Conservation (phyloP, 2,888 invertebrate species). For the Dascillus cervinus region DNA sequence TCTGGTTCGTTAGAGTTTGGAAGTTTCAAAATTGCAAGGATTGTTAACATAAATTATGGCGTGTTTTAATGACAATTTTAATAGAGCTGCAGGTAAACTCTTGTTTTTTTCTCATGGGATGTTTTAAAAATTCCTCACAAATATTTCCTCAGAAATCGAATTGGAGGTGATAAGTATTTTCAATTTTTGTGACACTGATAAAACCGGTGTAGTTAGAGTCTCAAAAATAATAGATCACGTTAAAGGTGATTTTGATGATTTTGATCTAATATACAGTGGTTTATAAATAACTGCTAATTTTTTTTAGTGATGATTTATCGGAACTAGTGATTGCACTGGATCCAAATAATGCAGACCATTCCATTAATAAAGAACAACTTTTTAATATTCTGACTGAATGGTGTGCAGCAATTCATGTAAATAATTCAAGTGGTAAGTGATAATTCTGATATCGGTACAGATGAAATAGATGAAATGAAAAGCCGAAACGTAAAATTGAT, state of each 20-base stretch:
- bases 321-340: slow-evolving; percentile 25
- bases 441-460: too few species aligned
- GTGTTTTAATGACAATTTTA: too few species aligned
- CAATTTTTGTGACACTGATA: slow-evolving; percentile 26
- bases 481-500: slow-evolving; percentile 24
- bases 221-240: slow-evolving; percentile 28
- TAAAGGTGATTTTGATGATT: slow-evolving; percentile 25
- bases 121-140: too few species aligned
- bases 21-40: too few species aligned
- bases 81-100: too few species aligned
- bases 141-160: too few species aligned
- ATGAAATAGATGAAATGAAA: slow-evolving; percentile 15
- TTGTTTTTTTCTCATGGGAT: too few species aligned
- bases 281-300: slow-evolving; percentile 3
- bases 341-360: slow-evolving; percentile 22
- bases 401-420: slow-evolving; percentile 27
- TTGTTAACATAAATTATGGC: too few species aligned
- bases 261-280: slow-evolving; percentile 4
- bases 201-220: slow-evolving; percentile 23
- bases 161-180: too few species aligned
- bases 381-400: slow-evolving; percentile 27
- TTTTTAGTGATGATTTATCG: slow-evolving; percentile 26
- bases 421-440: too few species aligned
- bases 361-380: slow-evolving; percentile 22
- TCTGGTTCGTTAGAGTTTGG: too few species aligned